Base-by-base conservation (phyloP, 2,797 vertebrate species). In the Meriones psammophilus region DNA sequence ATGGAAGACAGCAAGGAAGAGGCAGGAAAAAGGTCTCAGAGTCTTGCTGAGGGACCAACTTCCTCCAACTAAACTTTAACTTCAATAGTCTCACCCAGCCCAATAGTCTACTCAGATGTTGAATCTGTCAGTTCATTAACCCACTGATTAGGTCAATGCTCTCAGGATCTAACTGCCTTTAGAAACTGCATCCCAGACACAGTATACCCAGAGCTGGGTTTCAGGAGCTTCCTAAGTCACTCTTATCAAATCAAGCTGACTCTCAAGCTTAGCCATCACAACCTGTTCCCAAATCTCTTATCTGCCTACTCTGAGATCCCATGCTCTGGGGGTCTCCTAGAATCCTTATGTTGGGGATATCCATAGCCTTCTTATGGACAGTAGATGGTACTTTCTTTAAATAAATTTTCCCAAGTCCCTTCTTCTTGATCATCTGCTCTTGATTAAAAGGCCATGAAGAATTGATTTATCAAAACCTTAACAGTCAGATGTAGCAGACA, bases 371-470 rank as follows among this genome's bases (percentile, higher is more conserved):
- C 50, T 42, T 56, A 14, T 46, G 33, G 89, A 79, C 26, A 42
- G 39, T 22, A 42, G 30, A 2, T 64, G 6, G 39, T n/a, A 36
- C 54, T 88, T 62, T 62, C 71, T 69, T 77, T 77, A 84, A 85
- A 93, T 33, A 36, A 84, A 28, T 42, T 89, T 24, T 62, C 73
- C 28, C 0, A 58, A 60, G 74, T n/a, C 56, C 58, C 62, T 60
- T 89, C 78, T 94, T 76, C 39, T 94, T 95, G 87, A 96, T 97
- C 94, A 94, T 92, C 91, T 46, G 2, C 91, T 92, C 95, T 94
- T 97, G 96, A 97, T 89, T 97, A 97, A 97, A 97, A 96, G 95
- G 89, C 95, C 96, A 89, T 97, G 96, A 97, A 96, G 30, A 96
- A 94, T 66, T 89, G 96, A 97, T 95, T 96, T 78, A 13, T 76